These are phyloP conservation scores for Hydrophis major DNA, from an alignment of 2,797 vertebrate species.

Conservation along the genomic window DNA sequence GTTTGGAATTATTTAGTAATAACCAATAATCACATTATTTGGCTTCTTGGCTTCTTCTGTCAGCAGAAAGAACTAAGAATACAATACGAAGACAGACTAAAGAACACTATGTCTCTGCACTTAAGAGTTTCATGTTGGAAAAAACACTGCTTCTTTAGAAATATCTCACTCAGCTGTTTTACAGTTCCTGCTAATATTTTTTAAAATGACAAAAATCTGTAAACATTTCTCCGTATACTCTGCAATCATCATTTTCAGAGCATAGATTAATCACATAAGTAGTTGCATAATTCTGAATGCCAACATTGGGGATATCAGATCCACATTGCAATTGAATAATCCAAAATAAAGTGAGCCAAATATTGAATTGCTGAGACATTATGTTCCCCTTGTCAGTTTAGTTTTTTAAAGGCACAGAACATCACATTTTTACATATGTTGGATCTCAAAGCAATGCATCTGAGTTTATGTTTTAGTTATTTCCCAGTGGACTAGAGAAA, in stretches of 20 bases:
- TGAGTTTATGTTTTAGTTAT: not conserved
- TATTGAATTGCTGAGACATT: not conserved
- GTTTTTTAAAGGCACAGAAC: not conserved
- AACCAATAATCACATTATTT: slow-evolving; percentile 13
- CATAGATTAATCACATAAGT: not conserved
- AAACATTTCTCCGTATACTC: not conserved
- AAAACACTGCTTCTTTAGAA: not conserved
- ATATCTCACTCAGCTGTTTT: not conserved
- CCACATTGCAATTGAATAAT: not conserved
- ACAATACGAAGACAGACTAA: not conserved
- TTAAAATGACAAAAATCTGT: not conserved
- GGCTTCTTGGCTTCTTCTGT: accelerated
- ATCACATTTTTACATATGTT: not conserved
- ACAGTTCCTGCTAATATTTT: not conserved
- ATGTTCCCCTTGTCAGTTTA: not conserved
- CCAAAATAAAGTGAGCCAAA: not conserved
- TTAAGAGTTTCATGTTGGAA: not conserved
- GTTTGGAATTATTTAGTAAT: slow-evolving; percentile 21
- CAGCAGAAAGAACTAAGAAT: slow-evolving; percentile 1
- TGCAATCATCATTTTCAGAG: not conserved
- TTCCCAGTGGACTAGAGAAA: not conserved
- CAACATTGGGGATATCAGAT: not conserved
- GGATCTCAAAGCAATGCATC: not conserved
- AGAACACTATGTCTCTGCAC: too few species aligned
- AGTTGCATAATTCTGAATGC: not conserved